Evolutionary conservation across 2,113 vertebrate species (phyloP), one percentile per base, ranked within the genome.

Genomic region (Cairina moschata): DNA sequence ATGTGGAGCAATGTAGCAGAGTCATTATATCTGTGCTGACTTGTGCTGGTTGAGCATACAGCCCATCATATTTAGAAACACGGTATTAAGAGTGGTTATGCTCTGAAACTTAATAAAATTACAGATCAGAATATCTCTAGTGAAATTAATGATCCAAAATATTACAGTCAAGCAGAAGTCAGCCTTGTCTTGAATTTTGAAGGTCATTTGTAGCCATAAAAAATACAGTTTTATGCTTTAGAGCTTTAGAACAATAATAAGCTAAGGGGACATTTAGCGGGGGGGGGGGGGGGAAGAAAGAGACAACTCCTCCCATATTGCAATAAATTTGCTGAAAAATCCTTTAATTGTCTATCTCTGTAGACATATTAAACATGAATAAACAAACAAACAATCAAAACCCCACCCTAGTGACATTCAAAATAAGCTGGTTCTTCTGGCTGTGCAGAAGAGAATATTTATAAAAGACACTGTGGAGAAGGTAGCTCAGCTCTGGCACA

Each of bases 141-240:
- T 96, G 92, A 98, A 98, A 98, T 98, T 98, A 98, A 98, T 96
- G 98, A 97, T 90, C 96, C 97, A 97, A 98, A 98, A 97, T 98
- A 98, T 98, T 98, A 96, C 85, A 97, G 93, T 93, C 52, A 87
- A 97, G 92, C 77, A 96, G 94, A 97, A 98, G 95, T 95, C 90
- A 97, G 82, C 82, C 78, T 87, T 90, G 95, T 93, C 95, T 97
- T 54, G 83, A 97, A 95, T 96, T 97, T 66, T 98, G 98, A 98
- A 98, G 98, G 98, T 98, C 97, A 96, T 96, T 95, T 93, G 22
- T 67, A 97, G 80, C 93, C 86, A 95, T 97, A 98, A 98, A 98
- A 98, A 97, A 97, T 88, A 77, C 68, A 94, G 88, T 96, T 98
- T 97, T 97, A 88, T 94, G 93, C 93, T 96, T 96, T 98, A 95